phyloP scores from a whole-genome alignment of 2,113 vertebrate genomes.

The Pluvialis apricaria region DNA sequence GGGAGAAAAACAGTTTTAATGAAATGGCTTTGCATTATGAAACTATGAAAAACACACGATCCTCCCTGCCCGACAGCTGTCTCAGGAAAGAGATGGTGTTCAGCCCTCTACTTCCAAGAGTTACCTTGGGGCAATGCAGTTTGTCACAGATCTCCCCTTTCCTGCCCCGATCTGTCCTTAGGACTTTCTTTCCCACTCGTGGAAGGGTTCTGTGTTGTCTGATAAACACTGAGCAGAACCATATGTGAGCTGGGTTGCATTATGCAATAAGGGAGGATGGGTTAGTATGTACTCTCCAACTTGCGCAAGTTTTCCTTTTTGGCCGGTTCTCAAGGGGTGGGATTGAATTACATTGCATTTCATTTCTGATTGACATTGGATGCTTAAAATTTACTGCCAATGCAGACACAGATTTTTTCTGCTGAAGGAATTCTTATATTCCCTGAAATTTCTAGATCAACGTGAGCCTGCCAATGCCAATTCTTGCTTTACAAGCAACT shows the following conservation, averaged over 20 bases:
- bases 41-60: background rate
- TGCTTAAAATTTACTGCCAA: background rate
- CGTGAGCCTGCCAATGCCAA: slow-evolving; percentile 15
- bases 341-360: slow-evolving; percentile 8
- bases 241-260: slow-evolving; percentile 3
- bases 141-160: background rate
- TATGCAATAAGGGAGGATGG: slow-evolving; percentile 22
- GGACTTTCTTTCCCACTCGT: background rate
- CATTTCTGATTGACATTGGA: background rate
- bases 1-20: background rate
- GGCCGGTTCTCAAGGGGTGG: background rate
- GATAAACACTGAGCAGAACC: slow-evolving; percentile 36
- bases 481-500: slow-evolving; percentile 41
- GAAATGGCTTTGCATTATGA: background rate
- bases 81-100: background rate
- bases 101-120: background rate
- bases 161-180: background rate
- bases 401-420: background rate
- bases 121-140: background rate
- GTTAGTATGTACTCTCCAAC: background rate
- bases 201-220: background rate
- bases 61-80: background rate
- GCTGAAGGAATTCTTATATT: slow-evolving; percentile 14
- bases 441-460: slow-evolving; percentile 31
- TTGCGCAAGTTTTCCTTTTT: slow-evolving; percentile 5